These are phyloP conservation scores for Geotrypetes seraphini DNA, from an alignment of 2,797 vertebrate species.

Conservation along the genomic window DNA sequence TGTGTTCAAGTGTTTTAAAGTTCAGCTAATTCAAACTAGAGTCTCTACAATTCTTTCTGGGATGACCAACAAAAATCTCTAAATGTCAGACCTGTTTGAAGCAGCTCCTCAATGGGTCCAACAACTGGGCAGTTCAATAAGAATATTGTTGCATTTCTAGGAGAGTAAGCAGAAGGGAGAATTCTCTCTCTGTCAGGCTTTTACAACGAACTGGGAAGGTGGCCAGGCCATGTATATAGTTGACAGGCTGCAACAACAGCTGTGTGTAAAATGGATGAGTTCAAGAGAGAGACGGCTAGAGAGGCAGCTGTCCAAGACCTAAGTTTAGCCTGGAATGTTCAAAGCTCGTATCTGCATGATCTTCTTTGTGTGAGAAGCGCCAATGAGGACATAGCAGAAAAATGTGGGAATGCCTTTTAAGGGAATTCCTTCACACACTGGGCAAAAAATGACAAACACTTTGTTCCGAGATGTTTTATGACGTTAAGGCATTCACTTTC, in stretches of 20 bases:
- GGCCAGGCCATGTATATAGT: constrained; percentile 30
- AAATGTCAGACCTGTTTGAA: too few species aligned
- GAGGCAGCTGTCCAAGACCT: constrained; percentile 49
- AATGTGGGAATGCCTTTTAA: constrained; percentile 11
- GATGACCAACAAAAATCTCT: too few species aligned
- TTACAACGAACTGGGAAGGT: constrained; percentile 36
- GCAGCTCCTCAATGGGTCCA: constrained; percentile 35
- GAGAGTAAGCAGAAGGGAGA: too few species aligned
- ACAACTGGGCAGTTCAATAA: constrained; percentile 32
- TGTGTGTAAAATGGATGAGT: constrained; percentile 42
- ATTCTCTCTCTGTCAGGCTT: constrained; percentile 38
- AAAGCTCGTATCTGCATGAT: constrained; percentile 43
- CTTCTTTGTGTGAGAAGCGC: constrained; percentile 27
- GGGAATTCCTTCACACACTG: too few species aligned
- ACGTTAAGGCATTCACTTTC: too few species aligned
- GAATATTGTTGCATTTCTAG: constrained; percentile 39
- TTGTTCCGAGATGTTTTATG: too few species aligned
- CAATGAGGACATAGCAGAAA: constrained; percentile 22
- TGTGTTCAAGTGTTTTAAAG: too few species aligned
- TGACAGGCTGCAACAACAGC: constrained; percentile 33
- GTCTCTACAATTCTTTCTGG: too few species aligned
- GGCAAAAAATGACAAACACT: too few species aligned
- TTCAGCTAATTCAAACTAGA: too few species aligned
- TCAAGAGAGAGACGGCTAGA: constrained; percentile 33
- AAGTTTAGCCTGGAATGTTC: constrained; percentile 42